phyloP scores from a whole-genome alignment of 2,888 invertebrate genomes.

The Diadegma fenestrale region DNA sequence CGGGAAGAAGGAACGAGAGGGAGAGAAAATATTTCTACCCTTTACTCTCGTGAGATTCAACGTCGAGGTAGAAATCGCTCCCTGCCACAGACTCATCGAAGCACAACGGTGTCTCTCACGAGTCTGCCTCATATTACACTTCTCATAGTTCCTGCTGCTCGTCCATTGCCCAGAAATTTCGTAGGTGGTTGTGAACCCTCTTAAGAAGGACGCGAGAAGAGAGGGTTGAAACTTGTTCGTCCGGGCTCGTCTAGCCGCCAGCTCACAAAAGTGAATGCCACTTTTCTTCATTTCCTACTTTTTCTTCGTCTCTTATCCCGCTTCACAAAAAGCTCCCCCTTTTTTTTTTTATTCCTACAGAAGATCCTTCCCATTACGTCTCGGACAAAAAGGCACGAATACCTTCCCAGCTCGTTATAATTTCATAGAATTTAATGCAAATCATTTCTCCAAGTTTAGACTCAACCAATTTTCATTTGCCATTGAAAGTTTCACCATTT shows the following conservation, averaged over 20 bases:
- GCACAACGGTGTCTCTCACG: conserved; percentile 22
- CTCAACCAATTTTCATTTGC: background rate
- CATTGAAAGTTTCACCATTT: background rate
- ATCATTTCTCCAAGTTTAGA: background rate
- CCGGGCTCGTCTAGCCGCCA: conserved; percentile 32
- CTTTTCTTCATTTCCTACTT: conserved; percentile 19
- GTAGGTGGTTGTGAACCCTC: conserved; percentile 24
- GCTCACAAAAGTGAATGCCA: conserved; percentile 42
- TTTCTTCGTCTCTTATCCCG: background rate
- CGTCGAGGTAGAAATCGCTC: conserved; percentile 8
- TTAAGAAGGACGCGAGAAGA: conserved; percentile 11
- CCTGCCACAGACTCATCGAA: background rate
- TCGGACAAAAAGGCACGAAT: background rate
- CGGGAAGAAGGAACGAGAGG: conserved; percentile 12
- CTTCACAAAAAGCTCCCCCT: background rate
- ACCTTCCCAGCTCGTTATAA: background rate
- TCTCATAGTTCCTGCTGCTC: conserved; percentile 32
- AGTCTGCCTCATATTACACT: conserved; percentile 49
- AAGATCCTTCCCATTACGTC: background rate
- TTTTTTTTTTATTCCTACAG: background rate
- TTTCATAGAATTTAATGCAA: background rate
- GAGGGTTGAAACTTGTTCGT: conserved; percentile 27
- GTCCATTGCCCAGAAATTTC: conserved; percentile 49
- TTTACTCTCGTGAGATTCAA: conserved; percentile 17
- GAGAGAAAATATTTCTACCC: conserved; percentile 23